Percentiles rank a stretch among this genome's conserved stretches.
These are phyloP conservation scores for Apostichopus leukothele DNA, from an alignment of 53 echinoderm and acorn worm species.

Conservation along the genomic window DNA sequence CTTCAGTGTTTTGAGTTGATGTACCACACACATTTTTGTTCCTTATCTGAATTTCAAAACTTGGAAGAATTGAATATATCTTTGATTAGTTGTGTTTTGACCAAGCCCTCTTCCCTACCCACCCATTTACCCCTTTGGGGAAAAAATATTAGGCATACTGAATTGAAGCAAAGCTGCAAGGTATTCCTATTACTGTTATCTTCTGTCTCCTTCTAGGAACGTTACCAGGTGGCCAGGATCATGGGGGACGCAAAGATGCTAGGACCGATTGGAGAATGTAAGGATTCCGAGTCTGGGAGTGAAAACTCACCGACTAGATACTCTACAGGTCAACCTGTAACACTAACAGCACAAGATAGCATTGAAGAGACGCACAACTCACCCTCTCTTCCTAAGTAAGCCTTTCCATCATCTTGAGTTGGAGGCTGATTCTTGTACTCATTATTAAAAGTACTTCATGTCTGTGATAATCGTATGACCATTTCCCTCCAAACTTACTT, in stretches of 20 bases:
- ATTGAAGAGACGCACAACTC: neutral
- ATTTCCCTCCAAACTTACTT: no score
- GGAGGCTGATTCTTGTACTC: neutral
- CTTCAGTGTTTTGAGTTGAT: no score
- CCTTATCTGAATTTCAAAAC: no score
- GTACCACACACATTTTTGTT: no score
- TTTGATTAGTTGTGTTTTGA: no score
- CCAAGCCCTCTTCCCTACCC: no score
- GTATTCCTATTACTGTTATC: neutral
- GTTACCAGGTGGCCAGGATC: conserved; percentile 86
- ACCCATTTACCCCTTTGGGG: no score
- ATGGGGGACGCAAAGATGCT: conserved; percentile 71
- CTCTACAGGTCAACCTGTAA: neutral
- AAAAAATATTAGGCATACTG: no score
- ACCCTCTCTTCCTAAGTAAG: conserved; percentile 43
- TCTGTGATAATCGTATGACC: no score
- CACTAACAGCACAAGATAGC: conserved; percentile 2
- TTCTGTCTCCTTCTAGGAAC: conserved; percentile 57
- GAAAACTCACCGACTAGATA: neutral
- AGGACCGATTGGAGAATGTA: conserved; percentile 70
- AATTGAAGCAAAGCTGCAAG: neutral
- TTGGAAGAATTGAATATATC: no score
- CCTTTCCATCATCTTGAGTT: neutral
- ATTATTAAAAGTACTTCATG: no score
- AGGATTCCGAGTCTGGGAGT: conserved; percentile 47